These are phyloP conservation scores for Rhizomys pruinosus DNA, from an alignment of 2,113 vertebrate species.

Conservation along the genomic window DNA sequence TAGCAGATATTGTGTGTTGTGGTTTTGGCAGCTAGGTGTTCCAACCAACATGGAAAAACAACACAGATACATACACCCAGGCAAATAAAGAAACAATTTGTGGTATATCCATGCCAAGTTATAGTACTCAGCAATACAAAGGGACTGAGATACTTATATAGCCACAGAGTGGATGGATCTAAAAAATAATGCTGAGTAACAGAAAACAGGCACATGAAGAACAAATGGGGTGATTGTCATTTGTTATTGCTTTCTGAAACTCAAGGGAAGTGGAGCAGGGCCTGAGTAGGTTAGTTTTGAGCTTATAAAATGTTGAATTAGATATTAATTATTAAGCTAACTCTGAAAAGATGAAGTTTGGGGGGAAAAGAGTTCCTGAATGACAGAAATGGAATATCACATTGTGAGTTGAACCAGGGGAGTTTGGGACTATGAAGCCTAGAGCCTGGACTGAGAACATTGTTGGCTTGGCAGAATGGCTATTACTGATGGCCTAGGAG, in stretches of 20 bases:
- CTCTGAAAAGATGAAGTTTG: background rate
- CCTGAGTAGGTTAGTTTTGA: background rate
- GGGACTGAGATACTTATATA: background rate
- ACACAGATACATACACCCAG: background rate
- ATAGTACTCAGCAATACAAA: background rate
- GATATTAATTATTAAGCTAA: background rate
- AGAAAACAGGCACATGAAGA: too few species aligned
- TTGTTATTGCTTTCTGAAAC: background rate
- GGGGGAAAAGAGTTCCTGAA: background rate
- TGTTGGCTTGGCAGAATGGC: background rate
- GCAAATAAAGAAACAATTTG: background rate
- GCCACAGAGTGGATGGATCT: too few species aligned
- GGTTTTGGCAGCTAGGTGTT: background rate
- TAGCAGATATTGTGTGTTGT: background rate
- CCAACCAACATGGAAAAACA: background rate
- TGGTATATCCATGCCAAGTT: background rate
- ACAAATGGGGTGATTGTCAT: background rate
- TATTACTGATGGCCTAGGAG: background rate
- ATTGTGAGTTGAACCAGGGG: background rate
- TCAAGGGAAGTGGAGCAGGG: too few species aligned
- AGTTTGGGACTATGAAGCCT: too few species aligned
- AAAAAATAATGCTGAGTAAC: background rate
- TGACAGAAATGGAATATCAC: background rate
- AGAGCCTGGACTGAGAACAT: background rate
- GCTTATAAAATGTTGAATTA: background rate